Base-by-base conservation (phyloP, 1,140 invertebrate species). In the Elymnias hypermnestra region DNA sequence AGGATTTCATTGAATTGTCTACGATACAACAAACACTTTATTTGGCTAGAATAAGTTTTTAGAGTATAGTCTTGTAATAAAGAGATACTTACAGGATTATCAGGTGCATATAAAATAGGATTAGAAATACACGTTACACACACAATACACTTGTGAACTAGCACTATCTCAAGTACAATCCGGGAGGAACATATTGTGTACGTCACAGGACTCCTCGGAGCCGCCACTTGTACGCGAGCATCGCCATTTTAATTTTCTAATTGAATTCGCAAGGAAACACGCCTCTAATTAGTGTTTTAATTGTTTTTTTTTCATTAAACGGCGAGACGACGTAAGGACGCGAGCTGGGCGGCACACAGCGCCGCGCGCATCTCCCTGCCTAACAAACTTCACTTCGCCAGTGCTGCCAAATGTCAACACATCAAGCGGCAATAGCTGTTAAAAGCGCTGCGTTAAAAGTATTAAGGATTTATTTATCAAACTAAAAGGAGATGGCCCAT, bases 331-430 rank as follows among this genome's bases (percentile, higher is more conserved):
- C 40, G 52, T n/a, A n/a, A n/a, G n/a, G 40, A 35, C 46, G 36
- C 26, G 22, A 14, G 35, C 41, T 55, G 52, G 52, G 52, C 52
- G 52, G 52, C n/a, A 45, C 36, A 48, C 33, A 51, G 48, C 54
- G 53, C 42, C 53, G 56, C 63, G 62, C 68, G 66, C 60, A 66
- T 43, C 31, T 29, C 14, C 12, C 17, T 19, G 49, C 1, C 26
- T 7, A 1, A 14, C 40, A 19, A 41, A 63, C 63, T 72, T 72
- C 68, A 52, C n/a, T 13, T 5, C 5, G 56, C 23, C 22, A 42
- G 28, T 45, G 50, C 51, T 53, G 58, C 64, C n/a, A n/a, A n/a
- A n/a, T n/a, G n/a, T n/a, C n/a, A n/a, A n/a, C n/a, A n/a, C n/a
- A n/a, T n/a, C n/a, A n/a, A n/a, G n/a, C n/a, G n/a, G n/a, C n/a